Conservation (phyloP, 2,113 vertebrate species). For the Callaeas wilsoni region DNA sequence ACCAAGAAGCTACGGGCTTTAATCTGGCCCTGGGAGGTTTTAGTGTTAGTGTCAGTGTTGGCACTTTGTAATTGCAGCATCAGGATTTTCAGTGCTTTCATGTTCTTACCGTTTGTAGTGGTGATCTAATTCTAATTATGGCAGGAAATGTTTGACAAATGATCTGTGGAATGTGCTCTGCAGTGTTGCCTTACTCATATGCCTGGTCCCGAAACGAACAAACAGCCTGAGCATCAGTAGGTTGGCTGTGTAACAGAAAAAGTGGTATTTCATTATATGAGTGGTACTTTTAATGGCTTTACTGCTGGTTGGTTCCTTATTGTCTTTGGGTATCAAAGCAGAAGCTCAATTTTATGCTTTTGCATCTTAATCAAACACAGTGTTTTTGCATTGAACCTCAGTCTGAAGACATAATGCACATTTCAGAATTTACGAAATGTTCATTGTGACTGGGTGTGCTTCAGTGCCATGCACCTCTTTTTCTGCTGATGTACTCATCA, state of each 20-base stretch:
- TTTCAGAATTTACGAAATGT: not conserved
- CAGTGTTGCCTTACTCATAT: not conserved
- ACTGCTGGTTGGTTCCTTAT: not conserved
- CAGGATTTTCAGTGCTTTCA: not conserved
- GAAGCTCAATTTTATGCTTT: not conserved
- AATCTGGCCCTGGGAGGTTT: not conserved
- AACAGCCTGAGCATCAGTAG: not conserved
- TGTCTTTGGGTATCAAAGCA: not conserved
- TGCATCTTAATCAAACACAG: not conserved
- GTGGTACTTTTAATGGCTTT: not conserved
- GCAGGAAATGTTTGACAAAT: not conserved
- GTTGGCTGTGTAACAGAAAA: not conserved
- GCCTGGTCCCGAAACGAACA: not conserved
- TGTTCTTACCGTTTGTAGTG: not conserved
- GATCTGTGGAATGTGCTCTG: not conserved
- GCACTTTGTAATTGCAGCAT: not conserved
- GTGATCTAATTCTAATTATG: not conserved
- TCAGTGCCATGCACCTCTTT: not conserved
- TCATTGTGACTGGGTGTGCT: not conserved
- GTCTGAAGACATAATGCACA: not conserved
- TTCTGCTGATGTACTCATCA: not conserved
- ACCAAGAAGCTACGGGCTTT: not conserved
- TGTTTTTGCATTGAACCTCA: not conserved
- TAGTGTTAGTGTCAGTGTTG: not conserved
- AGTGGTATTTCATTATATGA: not conserved